These are phyloP conservation scores for Crotalus horridus DNA, from an alignment of 2,113 vertebrate species.

Conservation along the genomic window DNA sequence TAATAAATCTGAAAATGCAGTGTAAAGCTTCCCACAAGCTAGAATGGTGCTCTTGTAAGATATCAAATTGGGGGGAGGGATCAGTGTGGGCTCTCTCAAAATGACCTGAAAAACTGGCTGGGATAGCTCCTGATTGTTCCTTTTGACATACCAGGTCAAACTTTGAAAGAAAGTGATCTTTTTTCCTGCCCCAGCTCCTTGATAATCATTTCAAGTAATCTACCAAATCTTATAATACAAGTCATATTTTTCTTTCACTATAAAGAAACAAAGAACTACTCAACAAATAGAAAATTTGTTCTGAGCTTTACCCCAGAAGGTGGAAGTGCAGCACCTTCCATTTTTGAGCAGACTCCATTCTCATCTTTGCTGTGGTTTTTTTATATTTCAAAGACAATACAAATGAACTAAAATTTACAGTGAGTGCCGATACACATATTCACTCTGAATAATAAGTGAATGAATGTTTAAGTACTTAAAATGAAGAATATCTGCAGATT, in stretches of 20 bases:
- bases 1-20: background rate
- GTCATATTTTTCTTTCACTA: background rate
- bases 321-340: background rate
- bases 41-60: too few relatives aligned
- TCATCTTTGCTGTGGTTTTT: background rate
- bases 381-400: background rate
- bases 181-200: background rate
- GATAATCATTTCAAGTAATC: background rate
- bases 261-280: background rate
- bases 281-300: background rate
- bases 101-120: too few relatives aligned
- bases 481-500: background rate
- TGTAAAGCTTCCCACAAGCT: background rate
- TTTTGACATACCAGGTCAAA: too few relatives aligned
- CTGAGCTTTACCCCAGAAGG: background rate
- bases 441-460: background rate
- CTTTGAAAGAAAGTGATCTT: too few relatives aligned
- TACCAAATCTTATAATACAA: background rate
- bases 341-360: background rate
- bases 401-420: background rate
- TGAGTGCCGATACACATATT: background rate
- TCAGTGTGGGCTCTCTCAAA: too few relatives aligned
- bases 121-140: too few relatives aligned
- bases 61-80: too few relatives aligned
- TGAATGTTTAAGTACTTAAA: background rate